Evolutionary conservation across 2,888 invertebrate genomes (phyloP), one percentile per base, ranked within the genome.

Genomic region (Trilocha varians): DNA sequence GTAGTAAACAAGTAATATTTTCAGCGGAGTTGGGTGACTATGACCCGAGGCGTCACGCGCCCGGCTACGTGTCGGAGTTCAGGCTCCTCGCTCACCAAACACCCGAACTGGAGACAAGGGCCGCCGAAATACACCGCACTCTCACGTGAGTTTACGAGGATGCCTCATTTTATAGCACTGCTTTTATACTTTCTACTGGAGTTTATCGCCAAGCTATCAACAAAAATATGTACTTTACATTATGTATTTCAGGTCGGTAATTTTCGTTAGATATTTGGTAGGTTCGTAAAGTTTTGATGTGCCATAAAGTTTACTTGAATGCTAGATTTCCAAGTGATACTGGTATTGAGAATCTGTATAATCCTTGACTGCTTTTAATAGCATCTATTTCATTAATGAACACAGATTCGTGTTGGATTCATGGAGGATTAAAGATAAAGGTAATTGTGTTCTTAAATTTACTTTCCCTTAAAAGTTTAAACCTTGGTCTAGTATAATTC

Each of bases 1-100:
- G 36, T 8, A 11, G 36, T 25, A 18, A 38, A 38, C 11, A 15
- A 33, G 44, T 50, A 34, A 44, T 44, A 42, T 46, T 47, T 54
- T 41, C 85, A 97, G 97, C 98, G 65, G 98, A 98, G 87, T 87
- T 98, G 47, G 98, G 98, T 1, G 98, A 98, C 87, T 97, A 93
- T 78, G 97, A 98, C 77, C 91, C 93, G 18, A 88, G 95, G 55
- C 88, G 95, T 43, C 96, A 98, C 74, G 91, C 92, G 25, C 89
- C 91, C 16, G 97, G 97, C 42, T 98, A 98, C 78, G 94, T 97
- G 50, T 95, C 97, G 9, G 98, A 98, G 87, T 98, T 98, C 79
- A 91, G 96, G 49, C 92, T 98, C 70, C 87, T 97, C 57, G 91
- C 96, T 38, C 96, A 96, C 78, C 98, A 98, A 84, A 95, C 96